phyloP scores from a whole-genome alignment of 1,140 invertebrate genomes.

The Periplaneta americana region DNA sequence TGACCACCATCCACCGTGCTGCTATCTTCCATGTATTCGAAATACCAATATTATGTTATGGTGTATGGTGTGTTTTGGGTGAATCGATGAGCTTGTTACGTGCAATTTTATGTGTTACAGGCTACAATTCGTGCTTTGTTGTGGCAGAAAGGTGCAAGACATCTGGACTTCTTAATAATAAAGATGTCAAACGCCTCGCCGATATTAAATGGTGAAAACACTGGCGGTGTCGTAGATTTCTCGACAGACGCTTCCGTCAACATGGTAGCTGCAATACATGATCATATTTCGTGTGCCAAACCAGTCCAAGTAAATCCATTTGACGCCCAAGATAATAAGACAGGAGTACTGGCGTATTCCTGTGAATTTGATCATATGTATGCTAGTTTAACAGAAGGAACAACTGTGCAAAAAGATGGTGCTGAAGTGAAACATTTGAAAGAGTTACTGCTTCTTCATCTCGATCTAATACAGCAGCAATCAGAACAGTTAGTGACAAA shows the following conservation, averaged over 20 bases:
- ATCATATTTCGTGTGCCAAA: slow-evolving; percentile 32
- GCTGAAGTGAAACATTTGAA: slow-evolving; percentile 56
- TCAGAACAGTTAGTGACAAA: slow-evolving; percentile 61
- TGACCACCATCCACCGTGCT: not conserved
- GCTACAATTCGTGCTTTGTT: not conserved
- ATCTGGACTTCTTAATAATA: slow-evolving; percentile 2
- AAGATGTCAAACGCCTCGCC: slow-evolving; percentile 25
- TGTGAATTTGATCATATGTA: slow-evolving; percentile 51
- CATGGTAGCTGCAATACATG: slow-evolving; percentile 30
- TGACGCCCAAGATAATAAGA: slow-evolving; percentile 22
- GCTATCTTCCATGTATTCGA: not conserved
- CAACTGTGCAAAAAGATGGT: slow-evolving; percentile 42
- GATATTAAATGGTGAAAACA: slow-evolving; percentile 26
- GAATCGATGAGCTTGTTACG: slow-evolving; percentile 11
- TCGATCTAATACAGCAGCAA: slow-evolving; percentile 68
- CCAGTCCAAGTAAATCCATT: slow-evolving; percentile 22
- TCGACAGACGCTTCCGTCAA: slow-evolving; percentile 26
- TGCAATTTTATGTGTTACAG: slow-evolving; percentile 12
- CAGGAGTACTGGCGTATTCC: slow-evolving; percentile 25
- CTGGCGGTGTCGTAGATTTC: slow-evolving; percentile 22
- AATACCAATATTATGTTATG: not conserved
- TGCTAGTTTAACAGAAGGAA: slow-evolving; percentile 43
- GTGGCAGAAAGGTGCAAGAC: not conserved
- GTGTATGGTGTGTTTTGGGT: not conserved
- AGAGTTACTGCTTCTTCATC: slow-evolving; percentile 60